A percentile compares a stretch with the other conserved stretches of the same genome.
These are phyloP conservation scores for Cranoglanis bouderius DNA, from an alignment of 2,113 vertebrate species.

Conservation along the genomic window DNA sequence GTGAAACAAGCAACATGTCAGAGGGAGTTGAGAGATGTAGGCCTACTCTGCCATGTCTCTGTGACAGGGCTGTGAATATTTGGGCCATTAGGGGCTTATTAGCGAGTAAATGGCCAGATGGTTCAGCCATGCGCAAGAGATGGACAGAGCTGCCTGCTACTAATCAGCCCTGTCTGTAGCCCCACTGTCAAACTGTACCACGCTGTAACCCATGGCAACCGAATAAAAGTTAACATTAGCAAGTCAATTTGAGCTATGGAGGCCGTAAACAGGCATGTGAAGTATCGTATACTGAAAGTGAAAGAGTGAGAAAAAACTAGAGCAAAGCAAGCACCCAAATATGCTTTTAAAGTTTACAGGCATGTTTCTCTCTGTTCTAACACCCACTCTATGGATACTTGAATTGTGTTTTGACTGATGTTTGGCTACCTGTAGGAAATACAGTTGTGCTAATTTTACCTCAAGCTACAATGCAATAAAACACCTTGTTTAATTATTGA, in stretches of 20 bases:
- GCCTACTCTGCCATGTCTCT: slow-evolving; percentile 99
- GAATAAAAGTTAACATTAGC: slow-evolving; percentile 99
- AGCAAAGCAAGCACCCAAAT: slow-evolving; percentile 54
- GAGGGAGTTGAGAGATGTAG: slow-evolving; percentile 99
- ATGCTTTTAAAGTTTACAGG: slow-evolving; percentile 60
- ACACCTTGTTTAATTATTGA: not conserved
- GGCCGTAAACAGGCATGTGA: slow-evolving; percentile 94
- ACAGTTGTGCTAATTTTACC: not conserved
- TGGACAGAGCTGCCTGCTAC: slow-evolving; percentile 99
- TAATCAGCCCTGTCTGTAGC: slow-evolving; percentile 99
- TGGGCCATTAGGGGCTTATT: slow-evolving; percentile 99
- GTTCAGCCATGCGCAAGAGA: slow-evolving; percentile 99
- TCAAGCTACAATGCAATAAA: not conserved
- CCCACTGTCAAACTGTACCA: slow-evolving; percentile 99
- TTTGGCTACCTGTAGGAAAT: slow-evolving; percentile 3
- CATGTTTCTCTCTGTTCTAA: slow-evolving; percentile 46
- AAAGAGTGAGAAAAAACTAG: slow-evolving; percentile 66
- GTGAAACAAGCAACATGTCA: slow-evolving; percentile 99
- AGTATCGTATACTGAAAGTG: slow-evolving; percentile 50
- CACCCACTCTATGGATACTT: slow-evolving; percentile 9
- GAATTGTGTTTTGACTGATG: slow-evolving; percentile 17
- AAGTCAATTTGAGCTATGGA: slow-evolving; percentile 99
- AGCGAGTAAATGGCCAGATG: slow-evolving; percentile 99
- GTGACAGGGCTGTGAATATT: slow-evolving; percentile 99
- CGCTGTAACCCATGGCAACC: slow-evolving; percentile 99